These are phyloP conservation scores for Drosophila yakuba DNA, from an alignment of 1,140 invertebrate genomes.

Conservation along the genomic window DNA sequence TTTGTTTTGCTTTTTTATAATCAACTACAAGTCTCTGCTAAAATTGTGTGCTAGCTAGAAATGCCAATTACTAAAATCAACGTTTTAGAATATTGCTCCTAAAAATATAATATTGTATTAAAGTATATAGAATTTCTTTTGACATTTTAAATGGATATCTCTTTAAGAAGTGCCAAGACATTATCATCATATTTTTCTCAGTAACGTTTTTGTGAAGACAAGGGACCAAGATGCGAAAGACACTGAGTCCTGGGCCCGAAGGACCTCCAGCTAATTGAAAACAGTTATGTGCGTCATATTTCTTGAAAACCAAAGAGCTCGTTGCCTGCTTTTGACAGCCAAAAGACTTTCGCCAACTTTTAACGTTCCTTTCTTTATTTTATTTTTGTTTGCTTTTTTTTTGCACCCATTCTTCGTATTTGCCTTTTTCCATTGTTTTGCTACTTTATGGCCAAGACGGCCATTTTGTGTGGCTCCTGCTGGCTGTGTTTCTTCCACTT, in stretches of 20 bases:
- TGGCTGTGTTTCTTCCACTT: not conserved
- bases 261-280: constrained; percentile 67
- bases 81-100: no score
- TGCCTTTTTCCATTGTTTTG: constrained; percentile 32
- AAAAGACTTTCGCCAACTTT: constrained; percentile 48
- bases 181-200: not conserved
- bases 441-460: constrained; percentile 53
- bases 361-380: not conserved
- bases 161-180: no score
- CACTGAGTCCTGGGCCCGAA: constrained; percentile 32
- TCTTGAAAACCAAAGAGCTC: constrained; percentile 51
- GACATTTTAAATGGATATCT: no score
- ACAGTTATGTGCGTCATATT: constrained; percentile 64
- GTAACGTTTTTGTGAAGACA: constrained; percentile 1
- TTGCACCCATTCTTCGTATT: not conserved
- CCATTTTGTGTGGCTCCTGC: constrained; percentile 36
- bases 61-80: no score
- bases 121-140: not conserved
- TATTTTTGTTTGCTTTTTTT: not conserved
- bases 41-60: no score
- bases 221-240: not conserved
- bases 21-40: no score
- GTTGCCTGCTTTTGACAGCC: constrained; percentile 52
- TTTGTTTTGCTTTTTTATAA: no score
- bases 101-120: not conserved